These are phyloP conservation scores for Anguilla rostrata DNA, from an alignment of 2,113 vertebrate genomes.

Conservation along the genomic window DNA sequence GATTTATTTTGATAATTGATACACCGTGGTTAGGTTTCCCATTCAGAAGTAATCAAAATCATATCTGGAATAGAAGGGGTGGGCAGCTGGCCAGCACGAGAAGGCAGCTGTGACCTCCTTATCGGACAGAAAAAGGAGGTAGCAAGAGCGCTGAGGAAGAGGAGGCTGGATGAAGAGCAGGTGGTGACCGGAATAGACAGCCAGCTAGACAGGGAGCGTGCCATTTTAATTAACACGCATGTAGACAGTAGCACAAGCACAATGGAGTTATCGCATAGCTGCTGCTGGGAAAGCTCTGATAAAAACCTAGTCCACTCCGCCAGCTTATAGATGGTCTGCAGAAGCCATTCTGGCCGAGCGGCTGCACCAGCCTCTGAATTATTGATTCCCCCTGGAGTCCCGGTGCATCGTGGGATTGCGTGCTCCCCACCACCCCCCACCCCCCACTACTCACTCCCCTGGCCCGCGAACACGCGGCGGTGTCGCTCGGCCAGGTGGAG, in stretches of 20 bases:
- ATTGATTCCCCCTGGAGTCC: conserved; percentile 1
- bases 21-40: not conserved
- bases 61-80: not conserved
- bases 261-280: no score
- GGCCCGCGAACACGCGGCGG: not conserved
- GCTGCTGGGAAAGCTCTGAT: not conserved
- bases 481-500: not conserved
- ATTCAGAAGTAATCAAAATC: not conserved
- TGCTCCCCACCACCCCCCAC: not conserved
- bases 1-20: not conserved
- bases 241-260: no score
- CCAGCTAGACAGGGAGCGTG: not conserved
- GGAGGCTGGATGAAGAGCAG: not conserved
- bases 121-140: not conserved
- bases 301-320: not conserved
- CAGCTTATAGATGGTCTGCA: not conserved
- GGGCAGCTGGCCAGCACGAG: not conserved
- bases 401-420: not conserved
- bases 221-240: no score
- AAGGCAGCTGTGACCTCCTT: not conserved
- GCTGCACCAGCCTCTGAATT: not conserved
- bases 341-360: not conserved
- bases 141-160: not conserved
- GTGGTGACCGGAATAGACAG: not conserved
- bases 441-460: not conserved